phyloP scores from a whole-genome alignment of 2,888 invertebrate genomes.

The Pollenia angustigena region DNA sequence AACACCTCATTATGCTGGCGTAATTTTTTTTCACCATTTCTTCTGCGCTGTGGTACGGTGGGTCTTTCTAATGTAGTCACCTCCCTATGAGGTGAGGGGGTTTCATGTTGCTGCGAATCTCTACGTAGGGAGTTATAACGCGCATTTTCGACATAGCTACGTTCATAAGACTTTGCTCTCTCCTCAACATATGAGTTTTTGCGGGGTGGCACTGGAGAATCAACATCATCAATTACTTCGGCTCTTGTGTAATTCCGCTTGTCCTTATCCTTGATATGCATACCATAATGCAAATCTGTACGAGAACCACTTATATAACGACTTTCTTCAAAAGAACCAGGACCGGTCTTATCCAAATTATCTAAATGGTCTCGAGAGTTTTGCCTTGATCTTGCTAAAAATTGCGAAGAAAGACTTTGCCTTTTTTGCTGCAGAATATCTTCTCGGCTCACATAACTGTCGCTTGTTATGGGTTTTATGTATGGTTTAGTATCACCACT shows the following conservation, averaged over 20 bases:
- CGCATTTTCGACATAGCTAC: conserved; percentile 70
- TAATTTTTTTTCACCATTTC: conserved; percentile 86
- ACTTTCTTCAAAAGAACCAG: conserved; percentile 75
- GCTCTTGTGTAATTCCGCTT: conserved; percentile 75
- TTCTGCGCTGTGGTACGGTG: conserved; percentile 88
- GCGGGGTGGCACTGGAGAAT: conserved; percentile 57
- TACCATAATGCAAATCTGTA: conserved; percentile 78
- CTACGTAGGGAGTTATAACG: conserved; percentile 85
- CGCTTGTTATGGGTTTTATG: conserved; percentile 73
- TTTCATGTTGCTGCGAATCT: conserved; percentile 83
- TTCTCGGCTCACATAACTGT: conserved; percentile 82
- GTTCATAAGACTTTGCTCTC: conserved; percentile 78
- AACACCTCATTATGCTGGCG: conserved; percentile 80
- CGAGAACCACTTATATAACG: conserved; percentile 80
- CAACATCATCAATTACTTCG: conserved; percentile 64
- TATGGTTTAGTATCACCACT: conserved; percentile 53
- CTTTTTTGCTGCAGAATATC: conserved; percentile 83
- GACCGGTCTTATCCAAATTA: conserved; percentile 78
- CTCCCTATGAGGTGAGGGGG: conserved; percentile 85
- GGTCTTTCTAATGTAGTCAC: conserved; percentile 84
- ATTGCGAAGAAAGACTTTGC: conserved; percentile 81
- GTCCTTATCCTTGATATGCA: conserved; percentile 75
- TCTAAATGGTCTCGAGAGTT: conserved; percentile 82
- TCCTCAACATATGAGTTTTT: conserved; percentile 73
- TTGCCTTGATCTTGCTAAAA: conserved; percentile 80